Base-by-base conservation (phyloP, 1,140 invertebrate species). In the Phthorimaea operculella region DNA sequence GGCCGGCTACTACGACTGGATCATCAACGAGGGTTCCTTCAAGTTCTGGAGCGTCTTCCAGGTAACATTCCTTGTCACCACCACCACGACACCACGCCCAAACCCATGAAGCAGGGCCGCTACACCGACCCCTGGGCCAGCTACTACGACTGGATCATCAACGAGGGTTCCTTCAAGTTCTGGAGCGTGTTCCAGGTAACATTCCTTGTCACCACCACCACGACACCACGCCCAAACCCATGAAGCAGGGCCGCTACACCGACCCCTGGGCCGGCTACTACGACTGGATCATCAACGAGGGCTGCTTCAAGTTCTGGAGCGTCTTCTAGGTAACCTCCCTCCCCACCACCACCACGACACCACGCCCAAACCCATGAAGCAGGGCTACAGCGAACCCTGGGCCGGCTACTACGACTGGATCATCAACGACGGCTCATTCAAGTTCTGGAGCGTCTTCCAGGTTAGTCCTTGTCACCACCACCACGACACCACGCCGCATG, bases 11-110 rank as follows among this genome's bases (percentile, higher is more conserved):
- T 94, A 94, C 68, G 92, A 94, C 76, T 94, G 94, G 72, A 87
- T 94, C 44, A 93, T 95, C 61, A 94, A 93, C 59, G 93, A 94
- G 70, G 92, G 92, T 0, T 94, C 92, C 15, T 95, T 93, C 77
- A 95, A 94, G 73, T 94, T 95, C 70, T 95, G 93, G 93, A 92
- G 92, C 11, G 91, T 88, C 10, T 94, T 94, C 81, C 92, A 94
- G 87, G 92, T 93, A 52, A 61, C 51, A 58, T 42, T 42, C 14
- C 11, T 42, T 42, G 11, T 12, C n/a, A 74, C 18, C 42, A 79
- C 49, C 57, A 76, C 49, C 60, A 68, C 8, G 77, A 74, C 8
- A 79, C 39, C 39, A 4, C 39, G 39, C 14, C 73, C 4, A 42
- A n/a, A 42, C 11, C 11, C 2, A 42, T 15, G 2, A 4, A 42